A percentile compares a stretch with the other conserved stretches of the same genome.
Evolutionary conservation across 2,113 vertebrate species (phyloP).

Genomic region (Pachypanchax playfairii): DNA sequence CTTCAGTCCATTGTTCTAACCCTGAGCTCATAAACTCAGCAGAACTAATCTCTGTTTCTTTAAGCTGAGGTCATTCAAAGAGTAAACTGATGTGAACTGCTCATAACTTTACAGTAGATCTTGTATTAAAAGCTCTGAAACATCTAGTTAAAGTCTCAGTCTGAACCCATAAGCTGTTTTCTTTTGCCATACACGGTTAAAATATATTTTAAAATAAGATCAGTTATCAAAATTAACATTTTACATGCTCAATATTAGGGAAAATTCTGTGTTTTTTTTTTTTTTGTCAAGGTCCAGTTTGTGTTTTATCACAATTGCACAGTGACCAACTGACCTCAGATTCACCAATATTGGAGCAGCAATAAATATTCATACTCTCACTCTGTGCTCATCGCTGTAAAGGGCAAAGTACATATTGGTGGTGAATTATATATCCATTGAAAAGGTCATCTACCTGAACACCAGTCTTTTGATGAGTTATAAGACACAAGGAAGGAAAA

Average conservation of each 20-base stretch:
- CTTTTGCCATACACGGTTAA: too few species aligned
- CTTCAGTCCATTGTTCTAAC: too few species aligned
- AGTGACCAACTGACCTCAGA: constrained; percentile 49
- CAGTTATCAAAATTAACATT: constrained; percentile 25
- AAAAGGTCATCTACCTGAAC: constrained; percentile 77
- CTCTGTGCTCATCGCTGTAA: constrained; percentile 69
- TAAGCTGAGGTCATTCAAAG: too few species aligned
- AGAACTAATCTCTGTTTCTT: too few species aligned
- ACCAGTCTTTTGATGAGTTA: constrained; percentile 73
- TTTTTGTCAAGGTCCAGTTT: constrained; percentile 34
- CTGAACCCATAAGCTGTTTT: too few species aligned
- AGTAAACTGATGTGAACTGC: too few species aligned
- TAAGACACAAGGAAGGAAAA: constrained; percentile 37
- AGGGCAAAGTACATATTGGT: constrained; percentile 78
- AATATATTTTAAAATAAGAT: too few species aligned
- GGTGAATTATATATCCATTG: constrained; percentile 78
- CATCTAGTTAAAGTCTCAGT: too few species aligned
- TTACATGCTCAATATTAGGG: constrained; percentile 24
- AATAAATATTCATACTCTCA: constrained; percentile 73
- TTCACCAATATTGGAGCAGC: constrained; percentile 37
- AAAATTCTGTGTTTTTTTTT: constrained; percentile 17
- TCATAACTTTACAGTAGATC: too few species aligned
- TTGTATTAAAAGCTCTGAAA: too few species aligned
- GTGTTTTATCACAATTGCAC: constrained; percentile 18
- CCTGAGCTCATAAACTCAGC: too few species aligned